A percentile compares a stretch with the other conserved stretches of the same genome.
These are phyloP conservation scores for Montipora sp. DNA, from an alignment of 64 coral and sea anemone genomes.

Conservation along the genomic window DNA sequence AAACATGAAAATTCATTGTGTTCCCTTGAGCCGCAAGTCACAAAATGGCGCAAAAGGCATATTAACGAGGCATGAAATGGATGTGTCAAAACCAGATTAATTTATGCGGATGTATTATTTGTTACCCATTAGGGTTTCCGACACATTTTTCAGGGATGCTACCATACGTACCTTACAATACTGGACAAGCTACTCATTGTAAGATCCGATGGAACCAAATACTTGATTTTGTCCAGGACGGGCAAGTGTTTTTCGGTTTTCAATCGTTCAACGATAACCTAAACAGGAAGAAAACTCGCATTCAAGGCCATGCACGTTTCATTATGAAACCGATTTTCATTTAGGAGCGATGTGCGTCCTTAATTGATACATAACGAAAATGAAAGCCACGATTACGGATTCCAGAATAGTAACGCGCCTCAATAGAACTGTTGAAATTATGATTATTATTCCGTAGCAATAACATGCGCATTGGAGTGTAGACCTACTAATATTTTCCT, in stretches of 20 bases:
- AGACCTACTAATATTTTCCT: slow-evolving; percentile 35
- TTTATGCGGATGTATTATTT: no score
- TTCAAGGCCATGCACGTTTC: not conserved
- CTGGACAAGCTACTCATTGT: slow-evolving; percentile 99
- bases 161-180: slow-evolving; percentile 77
- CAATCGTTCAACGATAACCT: slow-evolving; percentile 97
- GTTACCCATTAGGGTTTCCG: no score
- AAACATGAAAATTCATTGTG: no score
- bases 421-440: not conserved
- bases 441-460: not conserved
- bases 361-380: not conserved
- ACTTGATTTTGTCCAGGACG: slow-evolving; percentile 98
- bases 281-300: not conserved
- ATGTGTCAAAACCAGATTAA: no score
- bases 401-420: not conserved
- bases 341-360: not conserved
- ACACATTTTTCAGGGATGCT: not conserved
- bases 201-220: slow-evolving; percentile 94
- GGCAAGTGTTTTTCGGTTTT: slow-evolving; percentile 94
- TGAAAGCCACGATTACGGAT: no score
- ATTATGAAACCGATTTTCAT: not conserved
- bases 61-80: no score
- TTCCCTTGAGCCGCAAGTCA: no score
- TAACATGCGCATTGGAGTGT: not conserved
- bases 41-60: no score